Conservation (phyloP, 1,140 invertebrate species). For the Drosophila guanche region DNA sequence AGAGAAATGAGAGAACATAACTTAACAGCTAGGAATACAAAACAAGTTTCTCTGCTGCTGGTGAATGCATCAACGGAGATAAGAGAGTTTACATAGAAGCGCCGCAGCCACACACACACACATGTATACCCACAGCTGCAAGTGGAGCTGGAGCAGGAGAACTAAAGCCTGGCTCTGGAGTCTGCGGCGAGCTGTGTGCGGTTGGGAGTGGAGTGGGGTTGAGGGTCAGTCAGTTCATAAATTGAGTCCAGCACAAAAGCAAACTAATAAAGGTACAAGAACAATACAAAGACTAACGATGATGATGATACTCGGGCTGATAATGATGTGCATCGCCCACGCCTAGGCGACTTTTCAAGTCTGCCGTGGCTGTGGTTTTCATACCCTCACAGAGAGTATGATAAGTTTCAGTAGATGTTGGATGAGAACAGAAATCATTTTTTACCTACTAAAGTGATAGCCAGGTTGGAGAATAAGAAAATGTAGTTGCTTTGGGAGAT, state of each 20-base stretch:
- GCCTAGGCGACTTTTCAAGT: slow-evolving; percentile 32
- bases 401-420: no score
- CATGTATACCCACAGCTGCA: slow-evolving; percentile 26
- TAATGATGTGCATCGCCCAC: slow-evolving; percentile 32
- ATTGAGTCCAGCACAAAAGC: slow-evolving; percentile 63
- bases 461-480: no score
- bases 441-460: no score
- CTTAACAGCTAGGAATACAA: slow-evolving; percentile 20
- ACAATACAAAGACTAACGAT: slow-evolving; percentile 44
- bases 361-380: neutral
- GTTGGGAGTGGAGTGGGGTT: slow-evolving; percentile 18
- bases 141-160: slow-evolving; percentile 26
- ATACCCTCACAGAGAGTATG: no score
- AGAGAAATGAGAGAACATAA: slow-evolving; percentile 43
- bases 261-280: slow-evolving; percentile 69
- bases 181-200: neutral
- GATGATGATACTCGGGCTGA: slow-evolving; percentile 32
- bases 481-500: no score
- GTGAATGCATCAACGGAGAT: slow-evolving; percentile 29
- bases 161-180: slow-evolving; percentile 32
- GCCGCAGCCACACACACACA: neutral
- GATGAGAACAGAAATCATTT: no score
- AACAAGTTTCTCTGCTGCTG: slow-evolving; percentile 34
- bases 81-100: slow-evolving; percentile 6
- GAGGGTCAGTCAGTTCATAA: slow-evolving; percentile 63